Conservation (phyloP, 2,888 invertebrate species). For the Osedax frankpressi region DNA sequence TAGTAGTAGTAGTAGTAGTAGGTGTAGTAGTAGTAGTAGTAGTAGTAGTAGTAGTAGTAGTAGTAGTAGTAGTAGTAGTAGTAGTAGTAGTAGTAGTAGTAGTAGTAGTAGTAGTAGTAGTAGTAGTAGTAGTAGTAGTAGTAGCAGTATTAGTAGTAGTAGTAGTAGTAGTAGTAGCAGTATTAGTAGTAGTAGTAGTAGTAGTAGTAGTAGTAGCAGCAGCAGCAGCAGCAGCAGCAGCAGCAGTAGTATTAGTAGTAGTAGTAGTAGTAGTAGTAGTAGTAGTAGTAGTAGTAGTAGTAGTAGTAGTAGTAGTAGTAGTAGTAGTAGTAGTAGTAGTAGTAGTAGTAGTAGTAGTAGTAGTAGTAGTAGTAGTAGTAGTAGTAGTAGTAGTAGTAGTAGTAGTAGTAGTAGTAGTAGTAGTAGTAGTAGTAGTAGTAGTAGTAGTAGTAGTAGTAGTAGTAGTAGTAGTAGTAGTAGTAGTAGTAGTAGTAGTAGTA, state of each 20-base stretch:
- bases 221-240: background rate
- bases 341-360: background rate
- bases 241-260: background rate
- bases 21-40: background rate
- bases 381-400: background rate
- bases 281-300: background rate
- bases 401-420: background rate
- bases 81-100: background rate
- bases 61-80: background rate
- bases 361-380: background rate
- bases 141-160: background rate
- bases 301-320: background rate
- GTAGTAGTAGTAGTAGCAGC: background rate
- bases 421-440: background rate
- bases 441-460: background rate
- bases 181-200: background rate
- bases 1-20: background rate
- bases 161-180: background rate
- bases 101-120: background rate
- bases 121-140: background rate
- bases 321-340: background rate
- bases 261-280: background rate
- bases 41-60: background rate
- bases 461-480: background rate
- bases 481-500: background rate